Evolutionary conservation across 2,113 vertebrate genomes (phyloP).

Genomic region (Oenanthe melanoleuca): DNA sequence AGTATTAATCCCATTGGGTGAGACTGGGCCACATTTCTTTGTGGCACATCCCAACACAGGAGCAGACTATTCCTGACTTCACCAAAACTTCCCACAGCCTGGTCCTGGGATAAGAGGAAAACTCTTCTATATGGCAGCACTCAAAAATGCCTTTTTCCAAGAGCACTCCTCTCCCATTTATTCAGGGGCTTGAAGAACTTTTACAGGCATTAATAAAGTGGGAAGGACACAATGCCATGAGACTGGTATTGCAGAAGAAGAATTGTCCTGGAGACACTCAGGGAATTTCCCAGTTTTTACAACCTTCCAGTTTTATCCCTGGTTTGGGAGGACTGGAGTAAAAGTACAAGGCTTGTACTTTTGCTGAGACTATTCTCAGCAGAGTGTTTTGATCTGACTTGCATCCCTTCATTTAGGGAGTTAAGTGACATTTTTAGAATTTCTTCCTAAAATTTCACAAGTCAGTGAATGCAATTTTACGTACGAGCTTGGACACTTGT

Average conservation of each 20-base stretch:
- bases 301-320: background rate
- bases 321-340: background rate
- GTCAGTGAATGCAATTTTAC: background rate
- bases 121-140: background rate
- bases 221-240: accelerated
- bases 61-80: background rate
- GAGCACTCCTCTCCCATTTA: background rate
- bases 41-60: background rate
- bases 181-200: background rate
- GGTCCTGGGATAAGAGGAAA: background rate
- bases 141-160: background rate
- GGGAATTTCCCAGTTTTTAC: background rate
- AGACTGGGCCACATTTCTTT: background rate
- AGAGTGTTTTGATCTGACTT: background rate
- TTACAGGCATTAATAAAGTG: background rate
- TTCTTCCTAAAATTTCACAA: background rate
- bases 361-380: background rate
- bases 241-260: background rate
- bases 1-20: background rate
- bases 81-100: background rate
- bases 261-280: background rate
- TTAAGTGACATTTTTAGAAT: slow-evolving; percentile 8
- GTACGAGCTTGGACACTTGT: background rate
- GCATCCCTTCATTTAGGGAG: background rate
- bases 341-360: background rate